Evolutionary conservation across 2,113 vertebrate genomes (phyloP), one percentile per base, ranked within the genome.

Genomic region (Coptodon rendalli): DNA sequence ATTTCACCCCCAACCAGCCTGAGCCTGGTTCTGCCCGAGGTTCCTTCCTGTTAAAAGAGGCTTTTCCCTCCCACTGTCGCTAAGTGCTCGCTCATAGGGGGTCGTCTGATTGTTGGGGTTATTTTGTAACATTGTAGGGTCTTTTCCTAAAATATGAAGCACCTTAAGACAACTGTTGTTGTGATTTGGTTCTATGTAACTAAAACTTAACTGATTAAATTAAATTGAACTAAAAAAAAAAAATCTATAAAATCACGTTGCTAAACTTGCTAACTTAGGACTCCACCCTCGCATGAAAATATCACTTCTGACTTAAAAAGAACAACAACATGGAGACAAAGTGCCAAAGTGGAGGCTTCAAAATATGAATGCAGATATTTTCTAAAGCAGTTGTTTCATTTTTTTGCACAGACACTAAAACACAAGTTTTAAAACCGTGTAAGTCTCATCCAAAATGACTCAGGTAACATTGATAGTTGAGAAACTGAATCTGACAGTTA

Each of bases 381-480:
- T 48, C 24, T 76, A 48, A 76, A 2, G 43, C 14, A 0, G 16
- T 12, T 19, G 16, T 31, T 54, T 78, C 24, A 5, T 50, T 31
- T 76, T 76, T 10, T 78, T 31, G 6, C 71, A 76, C 71, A 0
- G 40, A 73, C 40, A 73, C 24, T 17, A 76, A 76, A 48, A 16
- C 6, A 19, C 9, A 27, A 0, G 71, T 12, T 31, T 76, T 48
- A 76, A 50, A 31, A 48, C 43, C 3, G 0, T 40, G 13, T 5
- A 68, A n/a, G 34, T 12, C 4, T 73, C 38, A 48, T 76, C 43
- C 16, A 50, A 52, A 31, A 16, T 1, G 71, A 76, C 24, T 1
- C 1, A 0, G 43, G 27, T 0, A 10, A 76, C 9, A 5, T 16
- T 5, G 10, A 52, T 48, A 78, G 16, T 3, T 31, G 24, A 50